phyloP scores from a whole-genome alignment of 2,888 invertebrate genomes.

The Yponomeuta sedellus region DNA sequence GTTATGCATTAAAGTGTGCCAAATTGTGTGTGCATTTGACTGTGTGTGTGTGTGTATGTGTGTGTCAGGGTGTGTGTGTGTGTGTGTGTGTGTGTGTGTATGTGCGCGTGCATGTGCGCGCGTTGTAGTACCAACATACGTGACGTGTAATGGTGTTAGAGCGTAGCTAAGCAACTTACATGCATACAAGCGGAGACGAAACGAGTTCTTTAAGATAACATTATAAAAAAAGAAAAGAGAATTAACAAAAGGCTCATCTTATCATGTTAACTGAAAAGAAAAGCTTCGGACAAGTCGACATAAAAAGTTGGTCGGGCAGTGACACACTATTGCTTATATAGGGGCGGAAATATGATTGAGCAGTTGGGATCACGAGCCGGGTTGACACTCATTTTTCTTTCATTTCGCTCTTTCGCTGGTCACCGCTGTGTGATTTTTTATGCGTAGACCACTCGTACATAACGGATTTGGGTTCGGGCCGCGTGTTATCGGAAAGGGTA shows the following conservation, averaged over 20 bases:
- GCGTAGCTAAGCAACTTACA: no score
- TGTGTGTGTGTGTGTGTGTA: no score
- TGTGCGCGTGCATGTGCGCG: no score
- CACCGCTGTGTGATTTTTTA: not conserved
- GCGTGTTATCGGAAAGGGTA: not conserved
- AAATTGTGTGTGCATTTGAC: no score
- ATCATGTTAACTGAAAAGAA: not conserved
- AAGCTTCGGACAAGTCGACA: not conserved
- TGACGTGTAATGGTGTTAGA: no score
- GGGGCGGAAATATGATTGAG: conserved; percentile 1
- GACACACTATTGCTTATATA: not conserved
- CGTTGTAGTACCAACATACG: no score
- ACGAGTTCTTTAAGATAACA: no score
- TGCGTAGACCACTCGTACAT: not conserved
- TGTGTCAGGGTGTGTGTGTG: no score
- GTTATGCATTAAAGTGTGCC: no score
- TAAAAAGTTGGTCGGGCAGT: not conserved
- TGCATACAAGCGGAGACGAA: no score
- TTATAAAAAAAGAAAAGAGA: no score
- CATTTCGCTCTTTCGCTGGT: not conserved
- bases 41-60: no score
- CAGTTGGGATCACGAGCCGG: not conserved
- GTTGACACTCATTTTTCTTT: not conserved
- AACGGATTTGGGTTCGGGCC: not conserved
- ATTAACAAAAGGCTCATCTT: not conserved